Evolutionary conservation across 1,140 invertebrate species (phyloP), one percentile per base, ranked within the genome.

Genomic region (Drosophila repletoides): DNA sequence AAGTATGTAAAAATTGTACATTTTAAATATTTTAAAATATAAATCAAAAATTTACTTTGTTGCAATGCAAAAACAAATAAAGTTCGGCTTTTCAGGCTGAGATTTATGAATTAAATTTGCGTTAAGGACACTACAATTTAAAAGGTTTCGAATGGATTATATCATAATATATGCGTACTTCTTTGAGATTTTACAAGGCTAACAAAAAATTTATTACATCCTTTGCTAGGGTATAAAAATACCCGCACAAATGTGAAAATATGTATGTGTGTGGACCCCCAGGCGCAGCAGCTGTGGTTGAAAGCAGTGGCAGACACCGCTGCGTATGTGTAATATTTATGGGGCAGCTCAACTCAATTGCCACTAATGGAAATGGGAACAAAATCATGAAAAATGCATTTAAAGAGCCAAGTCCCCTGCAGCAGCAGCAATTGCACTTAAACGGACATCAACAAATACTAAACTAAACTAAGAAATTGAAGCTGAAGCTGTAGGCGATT

Each of bases 351-450:
- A 61, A 31, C 2, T 45, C 41, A 21, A 31, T 38, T 75, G 21
- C 10, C 17, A 28, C 28, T 33, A 48, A 70, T 51, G 28, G 28
- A 59, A 56, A 28, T 45, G 6, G 15, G 51, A n/a, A 72, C 38
- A 31, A 48, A 24, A 43, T 45, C 14, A 43, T 60, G 40, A 51
- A 49, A 56, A 74, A 53, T 38, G 33, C 53, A 72, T 74, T 58
- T 79, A 74, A 28, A 79, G 17, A 21, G 41, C 22, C 14, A 15
- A 19, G n/a, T n/a, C n/a, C n/a, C n/a, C n/a, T n/a, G n/a, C n/a
- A n/a, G n/a, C n/a, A n/a, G n/a, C 17, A 59, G 41, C 24, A 34
- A 67, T 52, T 71, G 38, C 22, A 66, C 24, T 29, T 53, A 4
- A 22, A 28, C 36, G 36, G 38, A 10, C 19, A 38, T n/a, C 14